Base-by-base conservation (phyloP, 2,113 vertebrate genomes). In the Perca flavescens region DNA sequence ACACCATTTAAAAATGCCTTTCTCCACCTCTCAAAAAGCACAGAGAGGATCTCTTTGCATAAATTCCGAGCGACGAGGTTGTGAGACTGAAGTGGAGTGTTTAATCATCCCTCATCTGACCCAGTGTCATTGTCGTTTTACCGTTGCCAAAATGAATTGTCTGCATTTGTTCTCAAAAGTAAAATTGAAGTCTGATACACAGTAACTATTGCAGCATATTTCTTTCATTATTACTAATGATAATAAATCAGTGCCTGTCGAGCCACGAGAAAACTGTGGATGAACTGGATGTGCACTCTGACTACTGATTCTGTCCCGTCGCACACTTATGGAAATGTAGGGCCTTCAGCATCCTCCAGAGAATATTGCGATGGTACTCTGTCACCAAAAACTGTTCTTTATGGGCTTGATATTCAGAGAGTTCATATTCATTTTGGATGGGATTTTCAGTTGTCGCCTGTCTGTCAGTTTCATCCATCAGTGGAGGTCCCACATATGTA, bases 61-160 rank as follows among this genome's bases (percentile, higher is more conserved):
- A 93, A 66, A 91, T 93, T 86, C 85, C 67, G 65, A 77, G 74
- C 76, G 67, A 82, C 53, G 17, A 80, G 76, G 81, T 83, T 86
- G 77, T 71, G 79, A 86, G 74, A 49, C 63, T 87, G 87, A 85
- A 89, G 87, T 78, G 83, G 79, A 89, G 79, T 67, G 80, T 92
- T 88, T 92, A 91, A 94, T 94, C 91, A 89, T 86, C 73, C 75
- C 83, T 91, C 85, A 89, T 88, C 87, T 86, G 81, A 90, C 89
- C 94, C 92, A 75, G 12, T 83, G 89, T 91, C 91, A 88, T 86
- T 88, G 88, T 92, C 89, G 74, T 87, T 92, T 87, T 79, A 70
- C 34, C 80, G 36, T 82, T 79, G 86, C 74, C 86, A 77, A 83
- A 92, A 92, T 85, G 65, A 90, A 93, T 76, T 43, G 77, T 89